Evolutionary conservation across 2,888 invertebrate species (phyloP).

Genomic region (Drosophila borealis): DNA sequence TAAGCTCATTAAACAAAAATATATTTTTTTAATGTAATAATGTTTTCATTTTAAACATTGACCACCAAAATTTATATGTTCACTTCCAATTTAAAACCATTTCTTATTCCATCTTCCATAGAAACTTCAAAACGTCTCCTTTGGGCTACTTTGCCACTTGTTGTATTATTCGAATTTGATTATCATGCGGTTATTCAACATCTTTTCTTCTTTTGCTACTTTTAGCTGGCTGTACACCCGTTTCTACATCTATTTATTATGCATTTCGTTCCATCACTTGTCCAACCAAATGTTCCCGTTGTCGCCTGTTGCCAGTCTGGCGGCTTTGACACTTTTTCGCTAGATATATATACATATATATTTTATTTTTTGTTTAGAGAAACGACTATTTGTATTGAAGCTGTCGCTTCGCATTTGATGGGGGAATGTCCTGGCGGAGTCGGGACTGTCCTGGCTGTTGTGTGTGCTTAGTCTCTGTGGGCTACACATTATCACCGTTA

Average conservation of each 20-base stretch:
- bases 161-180: conserved; percentile 62
- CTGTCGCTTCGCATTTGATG: conserved; percentile 38
- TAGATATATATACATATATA: conserved; percentile 6
- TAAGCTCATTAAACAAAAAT: too few relatives aligned
- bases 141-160: conserved; percentile 29
- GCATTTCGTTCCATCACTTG: conserved; percentile 58
- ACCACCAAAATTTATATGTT: too few relatives aligned
- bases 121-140: neutral
- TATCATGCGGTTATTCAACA: conserved; percentile 49
- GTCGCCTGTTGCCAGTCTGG: conserved; percentile 54
- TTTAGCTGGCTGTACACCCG: conserved; percentile 8
- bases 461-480: conserved; percentile 52
- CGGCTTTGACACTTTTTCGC: conserved; percentile 56
- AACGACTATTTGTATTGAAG: conserved; percentile 29
- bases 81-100: too few relatives aligned
- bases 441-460: conserved; percentile 7
- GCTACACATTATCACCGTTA: conserved; percentile 64
- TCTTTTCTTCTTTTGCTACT: conserved; percentile 2
- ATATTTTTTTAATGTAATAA: too few relatives aligned
- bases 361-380: conserved; percentile 8
- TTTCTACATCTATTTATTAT: conserved; percentile 55
- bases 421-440: conserved; percentile 14
- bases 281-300: conserved; percentile 57
- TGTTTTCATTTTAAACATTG: too few relatives aligned
- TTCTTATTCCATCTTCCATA: too few relatives aligned